Percentiles rank a stretch among this genome's conserved stretches.
phyloP scores from a whole-genome alignment of 1,140 invertebrate species.

The Megalonaias nervosa region DNA sequence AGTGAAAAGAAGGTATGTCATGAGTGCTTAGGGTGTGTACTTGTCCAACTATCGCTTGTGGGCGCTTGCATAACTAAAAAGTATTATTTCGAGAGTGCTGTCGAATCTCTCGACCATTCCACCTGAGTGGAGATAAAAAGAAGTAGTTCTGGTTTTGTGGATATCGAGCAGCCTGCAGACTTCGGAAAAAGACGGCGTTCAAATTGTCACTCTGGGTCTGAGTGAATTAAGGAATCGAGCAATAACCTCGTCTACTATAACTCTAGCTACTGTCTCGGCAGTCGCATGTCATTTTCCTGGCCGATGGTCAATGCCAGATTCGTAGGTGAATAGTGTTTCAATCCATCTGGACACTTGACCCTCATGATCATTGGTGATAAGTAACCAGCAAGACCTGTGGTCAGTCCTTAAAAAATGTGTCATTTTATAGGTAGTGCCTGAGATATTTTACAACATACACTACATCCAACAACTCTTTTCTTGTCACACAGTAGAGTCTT shows the following conservation, averaged over 20 bases:
- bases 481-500: conserved; percentile 15
- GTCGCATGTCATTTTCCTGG: conserved; percentile 47
- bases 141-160: conserved; percentile 29
- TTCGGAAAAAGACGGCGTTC: conserved; percentile 24
- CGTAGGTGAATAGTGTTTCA: conserved; percentile 39
- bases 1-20: conserved; percentile 18
- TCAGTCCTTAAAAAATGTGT: conserved; percentile 12
- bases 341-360: too few species aligned
- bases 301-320: conserved; percentile 46
- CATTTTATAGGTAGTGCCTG: conserved; percentile 1
- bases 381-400: conserved; percentile 12
- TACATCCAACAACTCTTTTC: conserved; percentile 38
- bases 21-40: conserved; percentile 20
- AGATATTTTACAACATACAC: conserved; percentile 31
- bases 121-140: conserved; percentile 35
- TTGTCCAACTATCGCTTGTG: conserved; percentile 29
- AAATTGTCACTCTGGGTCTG: conserved; percentile 62
- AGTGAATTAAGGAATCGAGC: conserved; percentile 54
- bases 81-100: conserved; percentile 25
- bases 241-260: conserved; percentile 60
- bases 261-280: conserved; percentile 60
- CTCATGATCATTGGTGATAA: conserved; percentile 13
- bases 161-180: conserved; percentile 35
- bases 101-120: conserved; percentile 44
- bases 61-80: conserved; percentile 1